These are phyloP conservation scores for Gadus macrocephalus DNA, from an alignment of 2,113 vertebrate genomes.

Conservation along the genomic window DNA sequence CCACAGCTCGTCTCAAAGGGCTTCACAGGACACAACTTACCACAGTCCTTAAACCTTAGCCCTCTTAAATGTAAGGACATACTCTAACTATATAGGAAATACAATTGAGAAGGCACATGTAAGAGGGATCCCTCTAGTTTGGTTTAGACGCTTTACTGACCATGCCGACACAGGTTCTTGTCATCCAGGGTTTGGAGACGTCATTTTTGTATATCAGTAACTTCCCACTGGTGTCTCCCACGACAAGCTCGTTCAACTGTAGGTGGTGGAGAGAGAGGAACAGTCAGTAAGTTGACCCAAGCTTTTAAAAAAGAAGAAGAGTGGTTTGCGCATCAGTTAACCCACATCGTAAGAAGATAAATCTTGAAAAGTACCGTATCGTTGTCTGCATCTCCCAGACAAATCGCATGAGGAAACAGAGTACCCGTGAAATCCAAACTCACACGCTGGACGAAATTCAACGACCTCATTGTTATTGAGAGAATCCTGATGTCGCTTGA, in stretches of 20 bases:
- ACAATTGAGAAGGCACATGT: too few species aligned
- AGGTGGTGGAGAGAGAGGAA: too few species aligned
- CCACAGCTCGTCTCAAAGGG: too few species aligned
- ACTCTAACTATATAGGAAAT: too few species aligned
- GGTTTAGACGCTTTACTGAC: conserved; percentile 62
- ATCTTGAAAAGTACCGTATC: conserved; percentile 71
- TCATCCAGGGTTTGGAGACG: conserved; percentile 85
- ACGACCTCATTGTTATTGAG: conserved; percentile 74
- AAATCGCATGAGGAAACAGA: conserved; percentile 89
- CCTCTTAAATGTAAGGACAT: too few species aligned
- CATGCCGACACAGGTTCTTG: conserved; percentile 90
- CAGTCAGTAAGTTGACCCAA: neutral
- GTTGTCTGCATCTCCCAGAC: conserved; percentile 92
- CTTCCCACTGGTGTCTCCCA: conserved; percentile 91
- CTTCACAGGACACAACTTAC: too few species aligned
- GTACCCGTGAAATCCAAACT: conserved; percentile 88
- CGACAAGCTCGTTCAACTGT: conserved; percentile 92
- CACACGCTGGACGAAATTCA: conserved; percentile 87
- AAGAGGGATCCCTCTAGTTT: too few species aligned
- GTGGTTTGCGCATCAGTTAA: neutral
- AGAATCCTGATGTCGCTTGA: too few species aligned
- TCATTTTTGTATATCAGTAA: conserved; percentile 91
- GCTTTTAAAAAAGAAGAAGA: too few species aligned
- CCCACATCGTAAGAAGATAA: too few species aligned
- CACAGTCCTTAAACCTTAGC: too few species aligned